Base-by-base conservation (phyloP, 2,888 invertebrate species). In the Lepeophtheirus nordmannii region DNA sequence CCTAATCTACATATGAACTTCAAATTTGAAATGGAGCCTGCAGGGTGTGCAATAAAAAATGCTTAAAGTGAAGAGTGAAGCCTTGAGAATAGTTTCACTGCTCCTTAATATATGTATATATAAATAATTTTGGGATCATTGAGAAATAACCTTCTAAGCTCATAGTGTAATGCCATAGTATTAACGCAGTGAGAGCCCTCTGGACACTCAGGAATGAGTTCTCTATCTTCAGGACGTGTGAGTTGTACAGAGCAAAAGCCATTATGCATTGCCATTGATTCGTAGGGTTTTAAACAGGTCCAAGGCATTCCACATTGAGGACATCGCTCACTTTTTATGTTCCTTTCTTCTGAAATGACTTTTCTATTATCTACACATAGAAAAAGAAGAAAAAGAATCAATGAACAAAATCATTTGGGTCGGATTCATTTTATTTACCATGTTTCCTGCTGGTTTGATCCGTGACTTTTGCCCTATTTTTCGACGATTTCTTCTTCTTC, bases 251-350 rank as follows among this genome's bases (percentile, higher is more conserved):
- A 17, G 17, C 53, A 46, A 17, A 46, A 46, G 14, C 53, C 53
- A 14, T 46, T 46, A 8, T 46, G 53, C n/a, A 46, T 46, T 1
- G 2, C 53, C n/a, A 17, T 5, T 14, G 3, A 5, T 17, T 46
- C 53, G 17, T n/a, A 46, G 8, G n/a, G 14, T 17, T 46, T 46
- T 5, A 46, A 8, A 46, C 53, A 46, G 2, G 14, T 46, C 53
- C 53, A 46, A 46, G 53, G 53, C 53, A 46, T 46, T 46, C 53
- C 53, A 46, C 53, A 46, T 14, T 14, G n/a, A 14, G 53, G 53
- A 46, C 53, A 46, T 14, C 53, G 53, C 30, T 5, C 30, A n/a
- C n/a, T n/a, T n/a, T 30, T 30, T 30, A 30, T 30, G 2, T 7
- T 30, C 30, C 2, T 30, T 30, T n/a, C n/a, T 2, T 30, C 2